Evolutionary conservation across 2,797 vertebrate genomes (phyloP).

Genomic region (Scleropages formosus): DNA sequence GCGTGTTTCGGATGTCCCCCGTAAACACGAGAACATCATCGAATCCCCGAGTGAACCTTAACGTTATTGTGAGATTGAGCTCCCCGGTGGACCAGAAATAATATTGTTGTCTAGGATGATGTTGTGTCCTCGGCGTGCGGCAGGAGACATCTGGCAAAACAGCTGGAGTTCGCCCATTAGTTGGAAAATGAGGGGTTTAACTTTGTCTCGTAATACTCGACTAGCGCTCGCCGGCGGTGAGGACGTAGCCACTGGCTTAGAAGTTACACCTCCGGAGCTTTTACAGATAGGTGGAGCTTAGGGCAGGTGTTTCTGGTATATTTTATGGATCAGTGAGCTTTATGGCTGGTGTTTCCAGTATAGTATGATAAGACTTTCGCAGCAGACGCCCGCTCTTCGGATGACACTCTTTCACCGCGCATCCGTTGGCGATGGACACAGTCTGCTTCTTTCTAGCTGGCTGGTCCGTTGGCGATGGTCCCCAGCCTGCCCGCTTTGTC

Average conservation of each 20-base stretch:
- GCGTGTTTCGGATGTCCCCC: not conserved
- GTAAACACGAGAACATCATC: not conserved
- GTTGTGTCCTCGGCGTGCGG: not conserved
- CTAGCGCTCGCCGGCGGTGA: not conserved
- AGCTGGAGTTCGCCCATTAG: constrained; percentile 22
- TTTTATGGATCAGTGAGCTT: too few species aligned
- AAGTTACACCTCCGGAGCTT: not conserved
- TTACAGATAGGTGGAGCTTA: not conserved
- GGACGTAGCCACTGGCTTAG: not conserved
- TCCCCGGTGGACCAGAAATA: not conserved
- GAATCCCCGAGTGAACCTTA: not conserved
- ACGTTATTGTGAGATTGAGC: not conserved
- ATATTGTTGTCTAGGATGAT: not conserved
- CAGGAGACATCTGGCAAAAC: constrained; percentile 21
- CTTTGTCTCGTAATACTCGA: not conserved
- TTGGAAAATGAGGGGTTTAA: constrained; percentile 2
- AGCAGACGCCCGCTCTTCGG: not conserved
- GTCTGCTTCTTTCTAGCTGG: not conserved
- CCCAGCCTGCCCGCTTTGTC: not conserved
- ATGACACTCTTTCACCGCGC: not conserved
- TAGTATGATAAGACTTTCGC: too few species aligned
- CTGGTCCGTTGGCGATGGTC: not conserved
- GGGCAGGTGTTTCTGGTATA: not conserved
- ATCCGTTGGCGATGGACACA: not conserved
- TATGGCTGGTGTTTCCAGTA: too few species aligned